A percentile compares a stretch with the other conserved stretches of the same genome.
Conservation (phyloP, 2,888 invertebrate species). For the Parnassius mnemosyne region DNA sequence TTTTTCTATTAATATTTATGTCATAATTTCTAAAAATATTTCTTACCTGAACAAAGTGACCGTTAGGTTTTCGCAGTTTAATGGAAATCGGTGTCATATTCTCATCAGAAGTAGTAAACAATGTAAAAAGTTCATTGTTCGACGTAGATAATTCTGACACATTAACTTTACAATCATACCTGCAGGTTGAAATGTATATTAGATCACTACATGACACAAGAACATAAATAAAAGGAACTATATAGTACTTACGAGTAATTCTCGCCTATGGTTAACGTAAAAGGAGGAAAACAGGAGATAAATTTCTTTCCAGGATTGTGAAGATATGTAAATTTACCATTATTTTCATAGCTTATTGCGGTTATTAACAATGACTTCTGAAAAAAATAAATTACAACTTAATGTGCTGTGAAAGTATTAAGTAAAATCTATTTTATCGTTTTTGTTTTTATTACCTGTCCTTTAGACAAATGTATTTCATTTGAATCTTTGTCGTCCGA, state of each 20-base stretch:
- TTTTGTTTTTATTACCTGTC: slow-evolving; percentile 33
- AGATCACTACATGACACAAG: neutral
- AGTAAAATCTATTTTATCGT: neutral
- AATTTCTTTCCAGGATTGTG: slow-evolving; percentile 32
- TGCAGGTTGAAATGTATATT: slow-evolving; percentile 36
- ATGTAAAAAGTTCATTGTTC: slow-evolving; percentile 45
- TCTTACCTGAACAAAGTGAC: slow-evolving; percentile 52
- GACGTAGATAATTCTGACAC: slow-evolving; percentile 40
- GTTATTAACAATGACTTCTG: slow-evolving; percentile 42
- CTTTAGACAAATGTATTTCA: slow-evolving; percentile 39
- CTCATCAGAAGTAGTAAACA: slow-evolving; percentile 46
- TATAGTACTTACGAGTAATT: slow-evolving; percentile 51
- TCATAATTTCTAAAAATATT: no score
- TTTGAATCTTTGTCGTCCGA: slow-evolving; percentile 33
- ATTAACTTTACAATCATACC: slow-evolving; percentile 50
- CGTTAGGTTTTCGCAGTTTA: slow-evolving; percentile 47
- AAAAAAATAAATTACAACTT: neutral
- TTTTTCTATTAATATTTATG: no score
- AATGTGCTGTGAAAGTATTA: neutral
- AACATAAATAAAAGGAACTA: slow-evolving; percentile 7
- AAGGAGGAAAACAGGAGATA: slow-evolving; percentile 45
- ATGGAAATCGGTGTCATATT: slow-evolving; percentile 51
- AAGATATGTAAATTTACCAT: slow-evolving; percentile 45
- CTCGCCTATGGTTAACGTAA: slow-evolving; percentile 50
- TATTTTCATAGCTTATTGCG: slow-evolving; percentile 40